Conservation (phyloP, 2,797 vertebrate species). For the Amphiprion clarkii region DNA sequence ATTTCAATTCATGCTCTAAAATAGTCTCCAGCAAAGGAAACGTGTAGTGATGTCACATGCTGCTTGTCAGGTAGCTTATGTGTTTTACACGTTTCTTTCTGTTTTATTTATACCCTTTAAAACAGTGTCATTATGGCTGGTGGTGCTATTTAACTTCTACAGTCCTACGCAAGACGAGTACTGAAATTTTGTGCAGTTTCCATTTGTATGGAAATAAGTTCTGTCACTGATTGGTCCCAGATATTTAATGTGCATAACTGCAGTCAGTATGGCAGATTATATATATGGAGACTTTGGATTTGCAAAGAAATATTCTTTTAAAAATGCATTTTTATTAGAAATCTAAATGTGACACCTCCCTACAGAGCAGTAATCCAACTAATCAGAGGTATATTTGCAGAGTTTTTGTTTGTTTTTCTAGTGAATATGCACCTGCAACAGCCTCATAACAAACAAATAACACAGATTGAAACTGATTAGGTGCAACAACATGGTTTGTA, state of each 20-base stretch:
- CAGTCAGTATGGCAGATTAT: neutral
- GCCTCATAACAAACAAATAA: slow-evolving; percentile 2
- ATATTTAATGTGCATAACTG: neutral
- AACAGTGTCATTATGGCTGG: neutral
- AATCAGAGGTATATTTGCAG: neutral
- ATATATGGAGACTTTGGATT: neutral
- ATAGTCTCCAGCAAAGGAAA: slow-evolving; percentile 69
- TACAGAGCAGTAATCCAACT: neutral
- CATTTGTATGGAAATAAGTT: neutral
- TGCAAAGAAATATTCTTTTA: no score
- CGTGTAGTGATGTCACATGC: slow-evolving; percentile 32
- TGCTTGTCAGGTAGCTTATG: slow-evolving; percentile 27
- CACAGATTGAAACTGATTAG: neutral
- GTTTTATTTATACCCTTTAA: slow-evolving; percentile 3
- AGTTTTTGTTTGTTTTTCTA: no score
- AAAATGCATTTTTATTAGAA: slow-evolving; percentile 4
- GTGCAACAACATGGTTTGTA: neutral
- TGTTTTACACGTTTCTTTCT: slow-evolving; percentile 9
- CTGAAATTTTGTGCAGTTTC: neutral
- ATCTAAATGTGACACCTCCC: neutral
- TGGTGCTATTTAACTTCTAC: neutral
- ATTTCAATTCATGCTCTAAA: slow-evolving; percentile 75
- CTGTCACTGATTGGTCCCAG: no score
- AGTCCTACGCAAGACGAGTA: neutral
- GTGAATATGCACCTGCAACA: neutral